phyloP scores from a whole-genome alignment of 2,113 vertebrate species.

The Trichomycterus rosablanca region DNA sequence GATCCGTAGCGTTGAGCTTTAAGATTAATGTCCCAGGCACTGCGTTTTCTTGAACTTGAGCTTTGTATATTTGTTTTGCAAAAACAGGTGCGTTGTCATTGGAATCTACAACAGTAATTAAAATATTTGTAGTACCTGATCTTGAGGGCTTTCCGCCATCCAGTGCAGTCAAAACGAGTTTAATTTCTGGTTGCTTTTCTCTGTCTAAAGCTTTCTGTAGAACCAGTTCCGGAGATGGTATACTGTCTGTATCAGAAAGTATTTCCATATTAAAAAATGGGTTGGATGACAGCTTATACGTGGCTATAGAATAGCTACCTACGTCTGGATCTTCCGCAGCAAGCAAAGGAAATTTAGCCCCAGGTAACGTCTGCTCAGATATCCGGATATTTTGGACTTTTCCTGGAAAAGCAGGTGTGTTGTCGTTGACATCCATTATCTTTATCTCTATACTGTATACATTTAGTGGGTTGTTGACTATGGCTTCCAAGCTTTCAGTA shows the following conservation, averaged over 20 bases:
- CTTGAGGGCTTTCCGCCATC: conserved; percentile 58
- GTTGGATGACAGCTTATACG: conserved; percentile 55
- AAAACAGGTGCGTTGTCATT: conserved; percentile 62
- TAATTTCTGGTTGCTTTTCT: conserved; percentile 52
- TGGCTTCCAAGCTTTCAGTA: conserved; percentile 61
- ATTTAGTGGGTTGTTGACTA: conserved; percentile 64
- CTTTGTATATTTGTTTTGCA: conserved; percentile 49
- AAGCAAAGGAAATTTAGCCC: conserved; percentile 51
- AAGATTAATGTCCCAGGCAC: conserved; percentile 40
- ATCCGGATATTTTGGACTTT: conserved; percentile 44
- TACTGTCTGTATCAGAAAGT: conserved; percentile 58
- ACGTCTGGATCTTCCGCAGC: conserved; percentile 58
- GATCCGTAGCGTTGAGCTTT: conserved; percentile 53
- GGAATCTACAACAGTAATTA: conserved; percentile 49
- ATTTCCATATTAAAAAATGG: conserved; percentile 52
- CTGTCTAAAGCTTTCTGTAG: conserved; percentile 62
- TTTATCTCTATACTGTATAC: conserved; percentile 58
- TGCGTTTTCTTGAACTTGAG: conserved; percentile 49
- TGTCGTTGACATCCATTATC: conserved; percentile 64
- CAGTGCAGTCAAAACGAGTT: conserved; percentile 53
- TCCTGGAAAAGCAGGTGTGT: conserved; percentile 50
- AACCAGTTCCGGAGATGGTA: conserved; percentile 58
- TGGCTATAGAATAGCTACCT: conserved; percentile 53
- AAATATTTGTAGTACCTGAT: conserved; percentile 53
- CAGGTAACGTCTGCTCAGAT: conserved; percentile 44